Percentiles rank a stretch among this genome's conserved stretches.
These are phyloP conservation scores for Leptothorax acervorum DNA, from an alignment of 2,888 invertebrate species.

Conservation along the genomic window DNA sequence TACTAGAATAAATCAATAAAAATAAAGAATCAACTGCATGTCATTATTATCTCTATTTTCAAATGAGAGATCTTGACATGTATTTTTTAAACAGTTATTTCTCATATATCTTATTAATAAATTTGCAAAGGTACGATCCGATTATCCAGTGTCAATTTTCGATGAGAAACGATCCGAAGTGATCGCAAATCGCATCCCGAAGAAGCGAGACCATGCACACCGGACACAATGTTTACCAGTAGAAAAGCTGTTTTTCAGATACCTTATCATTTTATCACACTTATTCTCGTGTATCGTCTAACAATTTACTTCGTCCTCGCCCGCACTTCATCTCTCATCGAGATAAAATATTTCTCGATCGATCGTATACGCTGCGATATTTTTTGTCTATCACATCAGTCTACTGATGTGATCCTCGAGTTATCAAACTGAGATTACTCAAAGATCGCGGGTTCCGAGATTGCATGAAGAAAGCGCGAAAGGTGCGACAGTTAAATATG, in stretches of 20 bases:
- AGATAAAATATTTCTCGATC: constrained; percentile 68
- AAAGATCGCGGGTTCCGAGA: constrained; percentile 6
- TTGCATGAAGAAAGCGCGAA: constrained; percentile 9
- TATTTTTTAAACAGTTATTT: not conserved
- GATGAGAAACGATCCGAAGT: not conserved
- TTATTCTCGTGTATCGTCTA: constrained; percentile 34
- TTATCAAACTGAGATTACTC: constrained; percentile 56
- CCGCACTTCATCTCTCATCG: not conserved
- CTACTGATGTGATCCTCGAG: constrained; percentile 23
- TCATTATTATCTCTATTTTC: not conserved
- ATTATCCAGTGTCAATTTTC: not conserved
- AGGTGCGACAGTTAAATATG: not conserved
- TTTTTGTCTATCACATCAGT: constrained; percentile 43
- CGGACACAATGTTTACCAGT: constrained; percentile 68
- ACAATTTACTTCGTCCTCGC: constrained; percentile 52
- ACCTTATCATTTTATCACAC: constrained; percentile 79
- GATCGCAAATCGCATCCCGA: not conserved
- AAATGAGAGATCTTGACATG: not conserved
- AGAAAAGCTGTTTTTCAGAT: constrained; percentile 77
- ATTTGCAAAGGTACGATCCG: not conserved
- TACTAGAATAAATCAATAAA: not conserved
- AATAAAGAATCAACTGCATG: not conserved
- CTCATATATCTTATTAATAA: not conserved
- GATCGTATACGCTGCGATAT: constrained; percentile 48
- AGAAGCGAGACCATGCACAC: not conserved